Evolutionary conservation across 2,888 invertebrate species (phyloP).

Genomic region (Yponomeuta sedellus): DNA sequence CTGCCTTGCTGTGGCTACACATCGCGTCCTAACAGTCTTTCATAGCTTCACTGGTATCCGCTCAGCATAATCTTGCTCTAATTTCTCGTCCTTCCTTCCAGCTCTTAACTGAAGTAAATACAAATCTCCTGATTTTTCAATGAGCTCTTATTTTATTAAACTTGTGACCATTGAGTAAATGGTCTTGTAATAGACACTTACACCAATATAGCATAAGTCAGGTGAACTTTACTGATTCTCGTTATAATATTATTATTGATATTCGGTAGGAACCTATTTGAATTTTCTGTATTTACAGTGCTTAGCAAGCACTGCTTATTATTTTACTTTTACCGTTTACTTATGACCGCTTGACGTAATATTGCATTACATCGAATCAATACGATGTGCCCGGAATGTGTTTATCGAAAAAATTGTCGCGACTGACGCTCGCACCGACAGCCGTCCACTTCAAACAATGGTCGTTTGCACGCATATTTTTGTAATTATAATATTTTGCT

Average conservation of each 20-base stretch:
- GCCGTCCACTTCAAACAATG: not conserved
- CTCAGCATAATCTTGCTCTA: not conserved
- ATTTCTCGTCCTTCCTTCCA: not conserved
- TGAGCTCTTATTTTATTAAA: too few species aligned
- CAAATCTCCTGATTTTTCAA: too few species aligned
- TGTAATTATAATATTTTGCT: slow-evolving; percentile 1
- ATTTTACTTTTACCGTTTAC: not conserved
- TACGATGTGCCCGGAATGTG: slow-evolving; percentile 36
- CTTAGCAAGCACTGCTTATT: not conserved
- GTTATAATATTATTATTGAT: not conserved
- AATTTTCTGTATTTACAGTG: not conserved
- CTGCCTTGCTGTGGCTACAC: slow-evolving; percentile 25
- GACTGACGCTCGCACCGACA: not conserved
- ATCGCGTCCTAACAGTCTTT: not conserved
- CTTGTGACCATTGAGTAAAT: too few species aligned
- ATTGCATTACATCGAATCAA: slow-evolving; percentile 29
- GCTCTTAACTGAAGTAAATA: not conserved
- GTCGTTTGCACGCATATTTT: not conserved
- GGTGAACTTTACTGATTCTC: too few species aligned
- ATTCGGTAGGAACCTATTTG: not conserved
- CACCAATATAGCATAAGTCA: too few species aligned
- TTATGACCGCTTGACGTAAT: slow-evolving; percentile 35
- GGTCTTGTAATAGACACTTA: too few species aligned
- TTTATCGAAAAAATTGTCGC: slow-evolving; percentile 39
- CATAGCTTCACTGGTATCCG: not conserved